These are phyloP conservation scores for Tuta absoluta DNA, from an alignment of 2,888 invertebrate genomes.

Conservation along the genomic window DNA sequence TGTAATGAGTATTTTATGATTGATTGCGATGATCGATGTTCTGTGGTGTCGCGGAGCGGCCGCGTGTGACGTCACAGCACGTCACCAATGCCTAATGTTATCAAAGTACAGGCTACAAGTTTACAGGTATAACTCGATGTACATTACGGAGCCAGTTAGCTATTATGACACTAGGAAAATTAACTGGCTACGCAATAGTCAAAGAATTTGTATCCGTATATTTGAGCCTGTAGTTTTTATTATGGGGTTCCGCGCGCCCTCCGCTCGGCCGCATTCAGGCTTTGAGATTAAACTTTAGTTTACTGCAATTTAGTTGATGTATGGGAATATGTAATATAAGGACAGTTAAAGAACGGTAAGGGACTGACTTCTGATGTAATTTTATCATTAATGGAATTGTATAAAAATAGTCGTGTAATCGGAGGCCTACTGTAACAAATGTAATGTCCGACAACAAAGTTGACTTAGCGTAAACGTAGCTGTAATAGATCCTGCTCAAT, in stretches of 20 bases:
- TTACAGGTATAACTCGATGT: too few relatives aligned
- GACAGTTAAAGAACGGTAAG: conserved; percentile 67
- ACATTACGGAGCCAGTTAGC: too few relatives aligned
- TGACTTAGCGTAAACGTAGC: conserved; percentile 73
- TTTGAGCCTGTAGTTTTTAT: too few relatives aligned
- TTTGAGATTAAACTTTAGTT: conserved; percentile 73
- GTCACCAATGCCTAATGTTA: background rate
- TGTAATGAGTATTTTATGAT: conserved; percentile 77
- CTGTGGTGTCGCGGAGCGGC: conserved; percentile 40
- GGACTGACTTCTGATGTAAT: conserved; percentile 77
- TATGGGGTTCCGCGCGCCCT: conserved; percentile 8
- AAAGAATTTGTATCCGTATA: too few relatives aligned
- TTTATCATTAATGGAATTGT: conserved; percentile 75
- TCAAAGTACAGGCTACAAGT: too few relatives aligned
- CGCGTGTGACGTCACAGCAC: conserved; percentile 28
- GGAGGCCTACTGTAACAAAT: conserved; percentile 69
- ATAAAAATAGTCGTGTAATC: conserved; percentile 69
- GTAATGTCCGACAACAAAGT: conserved; percentile 73
- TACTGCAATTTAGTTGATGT: conserved; percentile 73
- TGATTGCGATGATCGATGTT: conserved; percentile 51
- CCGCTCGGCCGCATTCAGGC: conserved; percentile 40
- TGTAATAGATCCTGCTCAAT: conserved; percentile 77
- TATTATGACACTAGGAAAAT: too few relatives aligned
- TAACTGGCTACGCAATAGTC: too few relatives aligned
- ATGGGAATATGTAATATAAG: conserved; percentile 75